These are phyloP conservation scores for Alligator mississippiensis DNA, from an alignment of 2,113 vertebrate species.

Conservation along the genomic window DNA sequence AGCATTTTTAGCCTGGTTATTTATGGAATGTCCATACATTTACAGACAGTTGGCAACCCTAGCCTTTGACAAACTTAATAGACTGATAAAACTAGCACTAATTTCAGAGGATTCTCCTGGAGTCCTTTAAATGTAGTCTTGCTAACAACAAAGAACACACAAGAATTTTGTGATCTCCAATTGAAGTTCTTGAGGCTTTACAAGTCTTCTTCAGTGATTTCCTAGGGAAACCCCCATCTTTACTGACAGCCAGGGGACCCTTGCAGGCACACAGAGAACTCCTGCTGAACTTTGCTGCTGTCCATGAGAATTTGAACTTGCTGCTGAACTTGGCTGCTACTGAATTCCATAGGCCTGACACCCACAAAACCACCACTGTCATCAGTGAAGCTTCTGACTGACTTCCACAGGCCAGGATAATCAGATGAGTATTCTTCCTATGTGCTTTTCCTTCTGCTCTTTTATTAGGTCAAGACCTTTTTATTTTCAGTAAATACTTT, in stretches of 20 bases:
- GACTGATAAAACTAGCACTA: neutral
- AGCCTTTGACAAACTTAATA: neutral
- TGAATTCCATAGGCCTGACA: neutral
- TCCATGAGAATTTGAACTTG: neutral
- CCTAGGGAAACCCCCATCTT: neutral
- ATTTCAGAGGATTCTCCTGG: neutral
- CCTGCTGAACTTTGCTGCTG: neutral
- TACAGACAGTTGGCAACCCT: too few species aligned
- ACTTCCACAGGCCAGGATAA: neutral
- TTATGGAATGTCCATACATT: too few species aligned
- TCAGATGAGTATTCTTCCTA: neutral
- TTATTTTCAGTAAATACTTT: neutral
- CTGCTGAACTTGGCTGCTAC: neutral
- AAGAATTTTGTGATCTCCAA: neutral
- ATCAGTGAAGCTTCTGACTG: neutral
- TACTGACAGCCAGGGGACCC: neutral
- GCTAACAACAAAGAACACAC: neutral
- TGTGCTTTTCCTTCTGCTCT: neutral
- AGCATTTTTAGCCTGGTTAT: too few species aligned
- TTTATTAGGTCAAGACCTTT: neutral
- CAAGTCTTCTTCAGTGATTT: neutral
- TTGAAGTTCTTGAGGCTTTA: neutral
- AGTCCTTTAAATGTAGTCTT: neutral
- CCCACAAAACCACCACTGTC: neutral
- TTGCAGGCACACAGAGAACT: neutral